Evolutionary conservation across 2,797 vertebrate genomes (phyloP), one percentile per base, ranked within the genome.

Genomic region (Enteromius unitaeniatus): DNA sequence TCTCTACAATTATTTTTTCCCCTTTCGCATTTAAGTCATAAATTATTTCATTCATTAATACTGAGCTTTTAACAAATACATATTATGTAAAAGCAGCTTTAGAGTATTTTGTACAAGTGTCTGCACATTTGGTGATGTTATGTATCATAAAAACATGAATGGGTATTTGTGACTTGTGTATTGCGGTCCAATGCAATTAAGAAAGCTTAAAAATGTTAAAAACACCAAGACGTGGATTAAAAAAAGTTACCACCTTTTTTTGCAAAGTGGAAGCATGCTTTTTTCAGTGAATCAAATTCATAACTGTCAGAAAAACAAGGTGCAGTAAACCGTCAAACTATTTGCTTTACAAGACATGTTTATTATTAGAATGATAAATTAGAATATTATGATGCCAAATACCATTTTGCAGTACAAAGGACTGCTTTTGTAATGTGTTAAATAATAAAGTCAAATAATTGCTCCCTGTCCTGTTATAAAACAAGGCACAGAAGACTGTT

Each of bases 21-120:
- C 84, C 87, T 79, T 58, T 55, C 87, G n/a, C 72, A 72, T 79
- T 78, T 65, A 6, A 40, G 60, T 60, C 42, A 15, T 17, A 62
- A 1, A 42, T 55, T 34, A 17, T 49, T 15, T 49, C 0, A 40
- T 7, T 8, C 6, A 40, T 40, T 40, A 7, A 7, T 40, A 8
- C 7, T 1, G 37, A 40, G 37, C 37, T 51, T 19, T 51, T 51
- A 51, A 51, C 15, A 51, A 51, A 40, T 51, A 19, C 49, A 51
- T 17, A 19, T 19, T 51, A 15, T 51, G 49, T 19, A 17, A 51
- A 51, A 51, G 49, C 15, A 51, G 17, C 49, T 51, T 51, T 51
- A 51, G 15, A 51, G 49, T 51, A 51, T 51, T 19, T 51, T 40
- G 4, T 21, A 28, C 6, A 34, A 40, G 10, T 67, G 26, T 49